phyloP scores from a whole-genome alignment of 2,888 invertebrate species.

The Stenodema calcarata region DNA sequence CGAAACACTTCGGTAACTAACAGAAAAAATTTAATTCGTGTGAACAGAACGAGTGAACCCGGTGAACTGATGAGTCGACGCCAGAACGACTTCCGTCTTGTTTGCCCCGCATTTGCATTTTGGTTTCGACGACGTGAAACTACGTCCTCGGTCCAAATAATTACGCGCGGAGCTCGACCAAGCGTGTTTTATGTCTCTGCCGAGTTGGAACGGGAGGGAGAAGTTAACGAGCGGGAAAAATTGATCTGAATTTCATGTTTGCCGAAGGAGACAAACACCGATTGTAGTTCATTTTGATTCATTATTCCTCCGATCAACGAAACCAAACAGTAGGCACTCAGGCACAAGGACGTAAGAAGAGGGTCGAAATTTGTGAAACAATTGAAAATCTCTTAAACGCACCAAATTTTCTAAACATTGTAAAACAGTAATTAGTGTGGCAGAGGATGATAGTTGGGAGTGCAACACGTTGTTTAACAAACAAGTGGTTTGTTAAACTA shows the following conservation, averaged over 20 bases:
- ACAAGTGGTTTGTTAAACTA: too few relatives aligned
- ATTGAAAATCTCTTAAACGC: too few relatives aligned
- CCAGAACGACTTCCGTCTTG: not conserved
- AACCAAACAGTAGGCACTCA: too few relatives aligned
- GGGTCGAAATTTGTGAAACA: too few relatives aligned
- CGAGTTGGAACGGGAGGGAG: not conserved
- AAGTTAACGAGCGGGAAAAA: not conserved
- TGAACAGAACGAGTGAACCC: not conserved
- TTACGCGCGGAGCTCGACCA: not conserved
- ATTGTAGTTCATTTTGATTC: too few relatives aligned
- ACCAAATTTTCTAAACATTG: too few relatives aligned
- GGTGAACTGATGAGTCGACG: not conserved
- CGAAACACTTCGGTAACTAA: not conserved
- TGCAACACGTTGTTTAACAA: too few relatives aligned
- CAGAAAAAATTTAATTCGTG: not conserved
- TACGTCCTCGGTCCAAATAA: not conserved
- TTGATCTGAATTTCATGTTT: not conserved
- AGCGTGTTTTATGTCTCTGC: not conserved
- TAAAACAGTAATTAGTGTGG: too few relatives aligned
- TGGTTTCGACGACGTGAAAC: not conserved
- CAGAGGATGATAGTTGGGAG: too few relatives aligned
- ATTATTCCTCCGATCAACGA: too few relatives aligned
- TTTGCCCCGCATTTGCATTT: not conserved
- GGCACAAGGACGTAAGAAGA: too few relatives aligned
- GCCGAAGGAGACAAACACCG: too few relatives aligned